phyloP scores from a whole-genome alignment of 2,888 invertebrate species.

The Deilephila elpenor region DNA sequence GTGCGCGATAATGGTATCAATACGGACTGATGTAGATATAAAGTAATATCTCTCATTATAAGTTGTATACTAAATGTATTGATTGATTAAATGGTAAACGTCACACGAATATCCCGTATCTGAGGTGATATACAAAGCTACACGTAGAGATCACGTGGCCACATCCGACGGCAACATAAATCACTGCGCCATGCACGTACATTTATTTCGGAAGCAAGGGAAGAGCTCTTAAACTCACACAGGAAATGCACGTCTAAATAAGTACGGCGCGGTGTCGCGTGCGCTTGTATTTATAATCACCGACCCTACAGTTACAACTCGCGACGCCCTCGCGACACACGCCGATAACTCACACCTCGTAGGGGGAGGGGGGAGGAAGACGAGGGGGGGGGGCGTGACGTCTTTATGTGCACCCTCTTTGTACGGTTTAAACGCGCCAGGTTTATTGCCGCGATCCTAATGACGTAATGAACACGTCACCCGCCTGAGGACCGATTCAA shows the following conservation, averaged over 20 bases:
- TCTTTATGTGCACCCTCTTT: conserved; percentile 11
- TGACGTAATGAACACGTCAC: conserved; percentile 16
- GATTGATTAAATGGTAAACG: too few species aligned
- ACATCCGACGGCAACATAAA: background rate
- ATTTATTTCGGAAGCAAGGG: conserved; percentile 1
- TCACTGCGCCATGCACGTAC: background rate
- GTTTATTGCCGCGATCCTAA: conserved; percentile 18
- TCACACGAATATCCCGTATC: too few species aligned
- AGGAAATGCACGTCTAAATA: background rate
- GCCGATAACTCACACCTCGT: background rate
- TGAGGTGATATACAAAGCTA: too few species aligned
- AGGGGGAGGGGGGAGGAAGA: background rate
- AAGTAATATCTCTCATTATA: too few species aligned
- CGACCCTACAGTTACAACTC: background rate
- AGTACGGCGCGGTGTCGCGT: background rate
- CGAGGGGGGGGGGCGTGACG: background rate
- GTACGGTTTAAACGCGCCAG: conserved; percentile 8
- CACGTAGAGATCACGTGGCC: background rate
- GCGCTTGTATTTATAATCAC: background rate
- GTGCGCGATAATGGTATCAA: too few species aligned
- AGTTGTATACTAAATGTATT: too few species aligned
- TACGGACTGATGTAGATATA: too few species aligned
- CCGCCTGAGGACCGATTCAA: conserved; percentile 4
- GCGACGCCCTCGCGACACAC: background rate
- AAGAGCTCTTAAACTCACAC: background rate